Percentiles rank a stretch among this genome's conserved stretches.
phyloP scores from a whole-genome alignment of 2,113 vertebrate genomes.

The Cyrtonyx montezumae region DNA sequence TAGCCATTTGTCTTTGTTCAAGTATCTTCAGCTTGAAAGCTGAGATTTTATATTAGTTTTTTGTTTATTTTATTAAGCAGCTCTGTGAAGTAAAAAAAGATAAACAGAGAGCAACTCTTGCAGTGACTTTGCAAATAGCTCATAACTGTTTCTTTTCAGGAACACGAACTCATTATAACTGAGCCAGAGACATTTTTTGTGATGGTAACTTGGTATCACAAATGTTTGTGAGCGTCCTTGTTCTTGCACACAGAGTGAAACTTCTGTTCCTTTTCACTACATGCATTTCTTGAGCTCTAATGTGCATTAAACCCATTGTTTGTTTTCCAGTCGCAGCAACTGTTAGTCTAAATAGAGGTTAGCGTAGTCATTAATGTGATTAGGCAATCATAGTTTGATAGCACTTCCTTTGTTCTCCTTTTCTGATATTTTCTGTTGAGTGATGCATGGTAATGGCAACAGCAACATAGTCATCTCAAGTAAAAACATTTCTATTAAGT shows the following conservation, averaged over 20 bases:
- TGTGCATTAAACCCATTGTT: background rate
- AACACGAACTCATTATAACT: background rate
- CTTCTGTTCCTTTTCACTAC: background rate
- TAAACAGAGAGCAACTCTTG: background rate
- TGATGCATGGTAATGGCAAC: background rate
- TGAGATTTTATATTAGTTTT: accelerated
- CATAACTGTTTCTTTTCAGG: background rate
- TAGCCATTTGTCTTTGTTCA: background rate
- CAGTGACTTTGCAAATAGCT: background rate
- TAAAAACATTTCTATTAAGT: background rate
- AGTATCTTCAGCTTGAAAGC: background rate
- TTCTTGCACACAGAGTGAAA: background rate
- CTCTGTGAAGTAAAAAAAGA: background rate
- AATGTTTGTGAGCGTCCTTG: background rate
- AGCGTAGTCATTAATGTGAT: background rate
- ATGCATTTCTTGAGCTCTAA: background rate
- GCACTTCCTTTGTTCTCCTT: background rate
- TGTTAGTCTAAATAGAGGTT: background rate
- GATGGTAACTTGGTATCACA: background rate
- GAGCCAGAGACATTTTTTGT: background rate
- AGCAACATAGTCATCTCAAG: background rate
- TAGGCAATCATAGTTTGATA: background rate
- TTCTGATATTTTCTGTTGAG: background rate
- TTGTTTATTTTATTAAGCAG: background rate
- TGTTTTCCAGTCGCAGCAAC: background rate